Conservation (phyloP, 2,888 invertebrate species). For the Mylabris sibirica region DNA sequence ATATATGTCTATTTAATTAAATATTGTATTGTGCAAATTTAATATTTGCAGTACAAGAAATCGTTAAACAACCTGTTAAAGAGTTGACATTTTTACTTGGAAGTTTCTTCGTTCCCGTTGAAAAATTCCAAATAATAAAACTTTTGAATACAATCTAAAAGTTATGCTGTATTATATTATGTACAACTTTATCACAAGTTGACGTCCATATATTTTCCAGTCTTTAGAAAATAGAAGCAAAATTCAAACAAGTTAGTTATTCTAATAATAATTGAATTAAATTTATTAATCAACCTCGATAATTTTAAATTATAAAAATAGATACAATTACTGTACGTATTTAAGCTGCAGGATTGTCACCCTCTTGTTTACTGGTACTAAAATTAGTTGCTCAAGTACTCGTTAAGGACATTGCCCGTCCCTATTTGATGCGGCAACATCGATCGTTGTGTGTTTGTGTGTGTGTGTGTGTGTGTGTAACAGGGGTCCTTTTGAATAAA, state of each 20-base stretch:
- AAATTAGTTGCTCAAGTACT: slow-evolving; percentile 14
- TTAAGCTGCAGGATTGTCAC: slow-evolving; percentile 2
- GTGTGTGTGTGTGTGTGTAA: background rate
- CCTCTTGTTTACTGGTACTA: slow-evolving; percentile 13
- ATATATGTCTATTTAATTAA: background rate
- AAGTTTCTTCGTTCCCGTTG: background rate
- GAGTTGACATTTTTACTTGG: slow-evolving; percentile 1
- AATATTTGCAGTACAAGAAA: background rate
- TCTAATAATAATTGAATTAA: background rate
- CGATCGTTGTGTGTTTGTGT: background rate
- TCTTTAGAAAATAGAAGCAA: background rate
- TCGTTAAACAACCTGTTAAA: background rate
- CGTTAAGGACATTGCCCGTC: slow-evolving; percentile 12
- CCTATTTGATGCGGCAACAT: slow-evolving; percentile 6
- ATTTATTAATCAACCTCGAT: background rate
- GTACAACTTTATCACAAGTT: background rate
- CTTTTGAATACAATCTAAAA: background rate
- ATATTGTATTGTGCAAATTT: background rate
- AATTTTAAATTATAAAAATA: background rate
- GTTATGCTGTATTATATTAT: slow-evolving; percentile 5
- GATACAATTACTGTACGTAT: background rate
- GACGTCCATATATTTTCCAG: background rate
- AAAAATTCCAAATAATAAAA: slow-evolving; percentile 11
- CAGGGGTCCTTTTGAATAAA: slow-evolving; percentile 14
- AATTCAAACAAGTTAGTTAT: too few species aligned